Conservation (phyloP, 2,888 invertebrate species). For the Apamea crenata region DNA sequence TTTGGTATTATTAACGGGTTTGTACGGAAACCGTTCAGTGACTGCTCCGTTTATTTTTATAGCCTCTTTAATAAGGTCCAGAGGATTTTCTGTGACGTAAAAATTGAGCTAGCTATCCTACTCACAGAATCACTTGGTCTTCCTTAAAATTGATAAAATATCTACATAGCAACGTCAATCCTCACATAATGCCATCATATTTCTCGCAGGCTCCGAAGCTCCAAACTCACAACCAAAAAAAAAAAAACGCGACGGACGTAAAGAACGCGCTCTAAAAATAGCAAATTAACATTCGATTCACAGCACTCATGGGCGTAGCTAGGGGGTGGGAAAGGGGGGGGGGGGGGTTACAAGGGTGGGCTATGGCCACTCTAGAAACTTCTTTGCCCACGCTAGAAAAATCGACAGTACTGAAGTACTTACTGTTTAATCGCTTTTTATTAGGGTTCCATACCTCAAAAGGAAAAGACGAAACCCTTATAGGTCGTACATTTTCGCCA, state of each 20-base stretch:
- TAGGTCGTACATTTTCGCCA: no score
- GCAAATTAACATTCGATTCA: not conserved
- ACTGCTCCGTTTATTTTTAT: not conserved
- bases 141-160: not conserved
- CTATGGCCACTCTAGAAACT: no score
- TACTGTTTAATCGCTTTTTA: no score
- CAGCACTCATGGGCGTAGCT: not conserved
- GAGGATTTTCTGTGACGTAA: not conserved
- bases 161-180: not conserved
- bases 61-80: not conserved
- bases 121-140: not conserved
- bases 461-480: no score
- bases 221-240: not conserved
- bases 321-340: no score
- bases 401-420: no score
- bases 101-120: not conserved
- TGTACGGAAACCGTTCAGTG: not conserved
- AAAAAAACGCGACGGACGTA: no score
- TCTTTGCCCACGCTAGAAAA: no score
- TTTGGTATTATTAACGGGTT: not conserved
- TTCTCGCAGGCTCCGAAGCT: constrained; percentile 3
- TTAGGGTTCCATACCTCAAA: no score
- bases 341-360: no score
- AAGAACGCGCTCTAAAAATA: not conserved
- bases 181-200: no score